Evolutionary conservation across 2,888 invertebrate species (phyloP).

Genomic region (Morinoia aosen): DNA sequence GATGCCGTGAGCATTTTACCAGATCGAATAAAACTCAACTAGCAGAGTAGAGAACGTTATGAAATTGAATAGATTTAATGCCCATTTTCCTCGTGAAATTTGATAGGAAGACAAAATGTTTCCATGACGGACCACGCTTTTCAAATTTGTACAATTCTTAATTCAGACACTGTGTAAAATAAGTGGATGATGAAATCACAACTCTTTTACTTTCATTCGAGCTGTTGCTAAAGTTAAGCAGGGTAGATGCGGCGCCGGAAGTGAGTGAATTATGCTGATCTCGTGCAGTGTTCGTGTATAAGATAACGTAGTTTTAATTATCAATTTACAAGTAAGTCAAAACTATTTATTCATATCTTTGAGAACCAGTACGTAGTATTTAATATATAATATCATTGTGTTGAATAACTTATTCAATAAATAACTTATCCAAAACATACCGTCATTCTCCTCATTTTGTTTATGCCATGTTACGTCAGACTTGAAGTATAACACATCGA

Average conservation of each 20-base stretch:
- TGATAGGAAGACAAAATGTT: not conserved
- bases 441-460: not conserved
- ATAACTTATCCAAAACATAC: not conserved
- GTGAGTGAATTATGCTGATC: not conserved
- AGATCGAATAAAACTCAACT: too few relatives aligned
- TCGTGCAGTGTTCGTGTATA: not conserved
- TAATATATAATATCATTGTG: not conserved
- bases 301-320: not conserved
- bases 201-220: too few relatives aligned
- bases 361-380: not conserved
- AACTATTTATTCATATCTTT: not conserved
- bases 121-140: not conserved
- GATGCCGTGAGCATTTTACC: not conserved
- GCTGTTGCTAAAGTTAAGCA: too few relatives aligned
- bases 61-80: not conserved
- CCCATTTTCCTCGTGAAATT: not conserved
- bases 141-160: not conserved
- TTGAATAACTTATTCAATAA: not conserved
- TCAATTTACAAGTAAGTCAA: not conserved
- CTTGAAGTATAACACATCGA: not conserved
- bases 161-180: too few relatives aligned
- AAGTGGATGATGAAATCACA: too few relatives aligned
- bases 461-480: not conserved
- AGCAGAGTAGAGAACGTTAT: not conserved
- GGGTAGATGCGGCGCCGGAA: not conserved